phyloP scores from a whole-genome alignment of 2,797 vertebrate genomes.

The Eulemur rubriventer region DNA sequence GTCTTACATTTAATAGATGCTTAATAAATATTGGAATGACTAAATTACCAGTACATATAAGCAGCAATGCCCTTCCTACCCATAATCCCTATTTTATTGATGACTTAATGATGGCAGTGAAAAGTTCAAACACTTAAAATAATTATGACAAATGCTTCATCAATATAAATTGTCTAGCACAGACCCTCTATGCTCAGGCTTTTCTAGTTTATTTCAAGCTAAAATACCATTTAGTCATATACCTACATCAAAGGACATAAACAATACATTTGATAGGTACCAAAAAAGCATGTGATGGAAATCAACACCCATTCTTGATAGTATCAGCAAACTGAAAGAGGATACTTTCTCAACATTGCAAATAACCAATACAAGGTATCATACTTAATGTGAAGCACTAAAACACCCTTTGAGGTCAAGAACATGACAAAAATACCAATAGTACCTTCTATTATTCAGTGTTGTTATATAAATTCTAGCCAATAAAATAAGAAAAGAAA shows the following conservation, averaged over 20 bases:
- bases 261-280: not conserved
- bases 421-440: not conserved
- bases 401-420: not conserved
- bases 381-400: not conserved
- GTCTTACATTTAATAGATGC: not conserved
- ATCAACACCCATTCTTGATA: not conserved
- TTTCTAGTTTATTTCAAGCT: not conserved
- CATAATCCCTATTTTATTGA: not conserved
- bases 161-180: not conserved
- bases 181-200: too few species aligned
- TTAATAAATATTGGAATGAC: not conserved
- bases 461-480: not conserved
- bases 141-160: not conserved
- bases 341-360: not conserved
- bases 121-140: not conserved
- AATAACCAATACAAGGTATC: not conserved
- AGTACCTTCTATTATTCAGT: not conserved
- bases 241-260: not conserved
- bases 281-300: not conserved
- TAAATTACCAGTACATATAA: not conserved
- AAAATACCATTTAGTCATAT: not conserved
- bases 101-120: not conserved
- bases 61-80: not conserved
- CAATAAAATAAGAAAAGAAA: not conserved
- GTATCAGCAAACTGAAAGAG: not conserved